These are phyloP conservation scores for Gerosis bhagava DNA, from an alignment of 2,888 invertebrate species.

Conservation along the genomic window DNA sequence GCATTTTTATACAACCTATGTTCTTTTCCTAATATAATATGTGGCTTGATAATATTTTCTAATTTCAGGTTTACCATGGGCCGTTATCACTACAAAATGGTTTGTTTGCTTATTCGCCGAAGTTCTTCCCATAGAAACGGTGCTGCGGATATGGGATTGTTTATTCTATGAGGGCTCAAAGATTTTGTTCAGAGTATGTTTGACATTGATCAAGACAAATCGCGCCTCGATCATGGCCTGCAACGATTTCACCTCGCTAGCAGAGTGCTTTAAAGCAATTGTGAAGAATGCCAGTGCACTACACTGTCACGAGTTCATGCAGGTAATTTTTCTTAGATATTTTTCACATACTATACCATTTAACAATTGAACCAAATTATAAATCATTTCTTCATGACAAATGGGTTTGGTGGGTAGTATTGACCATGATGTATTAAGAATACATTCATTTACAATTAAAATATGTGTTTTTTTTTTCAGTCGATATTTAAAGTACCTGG, in stretches of 20 bases:
- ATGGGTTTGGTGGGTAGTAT: no score
- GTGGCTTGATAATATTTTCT: no score
- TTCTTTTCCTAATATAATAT: no score
- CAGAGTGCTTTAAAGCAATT: slow-evolving; percentile 92
- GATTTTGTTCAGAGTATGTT: slow-evolving; percentile 93
- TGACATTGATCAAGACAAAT: slow-evolving; percentile 91
- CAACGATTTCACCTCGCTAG: slow-evolving; percentile 91
- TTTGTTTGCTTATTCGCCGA: slow-evolving; percentile 97
- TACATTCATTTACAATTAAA: no score
- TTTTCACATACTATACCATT: no score
- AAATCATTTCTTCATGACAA: no score
- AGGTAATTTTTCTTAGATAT: slow-evolving; percentile 78
- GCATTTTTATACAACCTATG: no score
- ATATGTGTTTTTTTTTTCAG: slow-evolving; percentile 83
- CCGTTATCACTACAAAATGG: slow-evolving; percentile 97
- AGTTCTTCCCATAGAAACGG: slow-evolving; percentile 96
- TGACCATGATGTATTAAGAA: no score
- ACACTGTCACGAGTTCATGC: slow-evolving; percentile 95
- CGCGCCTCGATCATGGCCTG: slow-evolving; percentile 87
- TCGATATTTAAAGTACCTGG: slow-evolving; percentile 92
- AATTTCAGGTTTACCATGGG: slow-evolving; percentile 90
- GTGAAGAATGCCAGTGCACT: slow-evolving; percentile 89
- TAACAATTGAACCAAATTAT: no score
- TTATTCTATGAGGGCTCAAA: slow-evolving; percentile 97
- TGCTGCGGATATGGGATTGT: slow-evolving; percentile 97